Conservation (phyloP, 2,113 vertebrate genomes). For the Gymnobelideus leadbeateri region DNA sequence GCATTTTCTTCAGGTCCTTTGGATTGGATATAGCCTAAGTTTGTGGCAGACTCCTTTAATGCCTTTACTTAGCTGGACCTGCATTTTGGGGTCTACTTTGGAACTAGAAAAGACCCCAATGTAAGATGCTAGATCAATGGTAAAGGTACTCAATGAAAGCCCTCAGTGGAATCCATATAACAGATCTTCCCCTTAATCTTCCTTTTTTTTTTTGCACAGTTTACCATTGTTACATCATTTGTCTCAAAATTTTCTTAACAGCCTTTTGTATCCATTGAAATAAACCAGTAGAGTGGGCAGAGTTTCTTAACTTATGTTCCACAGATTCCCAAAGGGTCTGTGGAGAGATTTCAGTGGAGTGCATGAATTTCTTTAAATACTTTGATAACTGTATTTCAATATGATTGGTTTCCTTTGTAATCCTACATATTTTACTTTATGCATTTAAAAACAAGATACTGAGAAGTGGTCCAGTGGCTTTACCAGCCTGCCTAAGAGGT, state of each 20-base stretch:
- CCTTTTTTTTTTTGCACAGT: slow-evolving; percentile 42
- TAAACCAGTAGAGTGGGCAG: background rate
- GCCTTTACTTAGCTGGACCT: background rate
- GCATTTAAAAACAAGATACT: background rate
- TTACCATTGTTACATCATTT: slow-evolving; percentile 23
- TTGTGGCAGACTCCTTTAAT: background rate
- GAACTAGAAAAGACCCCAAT: background rate
- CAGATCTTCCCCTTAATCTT: slow-evolving; percentile 1
- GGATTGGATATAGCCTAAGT: background rate
- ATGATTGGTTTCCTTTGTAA: background rate
- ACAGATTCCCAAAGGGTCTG: background rate
- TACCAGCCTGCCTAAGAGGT: background rate
- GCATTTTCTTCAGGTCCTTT: slow-evolving; percentile 1
- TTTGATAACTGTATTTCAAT: background rate
- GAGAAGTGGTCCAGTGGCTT: slow-evolving; percentile 7
- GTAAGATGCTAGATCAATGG: background rate
- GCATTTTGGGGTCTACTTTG: background rate
- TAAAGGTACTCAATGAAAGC: background rate
- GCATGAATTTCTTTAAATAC: background rate
- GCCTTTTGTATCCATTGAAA: slow-evolving; percentile 13
- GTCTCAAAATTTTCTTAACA: slow-evolving; percentile 24
- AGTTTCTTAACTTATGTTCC: slow-evolving; percentile 17
- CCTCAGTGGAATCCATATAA: background rate
- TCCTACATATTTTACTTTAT: background rate
- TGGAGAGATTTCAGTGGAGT: background rate